Percentiles rank a stretch among this genome's conserved stretches.
These are phyloP conservation scores for Anguilla japonica DNA, from an alignment of 2,113 vertebrate species.

Conservation along the genomic window DNA sequence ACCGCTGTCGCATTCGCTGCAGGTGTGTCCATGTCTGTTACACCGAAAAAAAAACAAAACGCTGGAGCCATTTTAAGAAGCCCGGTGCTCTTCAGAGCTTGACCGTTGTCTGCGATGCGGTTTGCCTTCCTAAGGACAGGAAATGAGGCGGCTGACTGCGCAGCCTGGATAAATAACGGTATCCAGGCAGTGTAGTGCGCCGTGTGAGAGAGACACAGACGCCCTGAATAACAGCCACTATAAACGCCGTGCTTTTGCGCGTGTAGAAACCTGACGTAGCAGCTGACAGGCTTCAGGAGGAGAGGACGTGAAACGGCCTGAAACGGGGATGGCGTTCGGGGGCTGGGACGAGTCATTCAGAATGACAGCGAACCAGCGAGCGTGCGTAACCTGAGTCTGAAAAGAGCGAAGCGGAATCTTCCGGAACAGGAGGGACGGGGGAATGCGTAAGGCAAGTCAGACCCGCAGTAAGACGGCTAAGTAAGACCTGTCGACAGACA, in stretches of 20 bases:
- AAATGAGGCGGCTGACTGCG: neutral
- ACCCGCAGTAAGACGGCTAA: neutral
- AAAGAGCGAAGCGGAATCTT: neutral
- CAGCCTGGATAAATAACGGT: neutral
- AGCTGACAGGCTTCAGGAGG: no score
- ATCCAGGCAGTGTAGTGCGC: neutral
- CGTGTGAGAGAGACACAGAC: neutral
- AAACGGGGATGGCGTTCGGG: neutral
- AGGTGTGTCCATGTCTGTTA: neutral
- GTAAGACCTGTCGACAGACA: neutral
- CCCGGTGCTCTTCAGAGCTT: neutral
- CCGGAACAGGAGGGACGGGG: neutral
- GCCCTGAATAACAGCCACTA: neutral
- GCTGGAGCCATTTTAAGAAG: neutral
- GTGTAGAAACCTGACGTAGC: neutral
- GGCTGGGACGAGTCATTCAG: neutral
- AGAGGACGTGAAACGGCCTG: neutral
- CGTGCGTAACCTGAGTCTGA: neutral
- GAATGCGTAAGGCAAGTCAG: neutral
- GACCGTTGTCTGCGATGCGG: neutral
- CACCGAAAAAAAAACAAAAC: neutral
- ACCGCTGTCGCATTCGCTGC: neutral
- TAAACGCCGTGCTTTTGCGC: neutral
- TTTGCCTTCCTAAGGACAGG: neutral
- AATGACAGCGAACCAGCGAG: neutral